Evolutionary conservation across 92 coral and sea anemone species (phyloP), one percentile per base, ranked within the genome.

Genomic region (Parazoanthus darwini): DNA sequence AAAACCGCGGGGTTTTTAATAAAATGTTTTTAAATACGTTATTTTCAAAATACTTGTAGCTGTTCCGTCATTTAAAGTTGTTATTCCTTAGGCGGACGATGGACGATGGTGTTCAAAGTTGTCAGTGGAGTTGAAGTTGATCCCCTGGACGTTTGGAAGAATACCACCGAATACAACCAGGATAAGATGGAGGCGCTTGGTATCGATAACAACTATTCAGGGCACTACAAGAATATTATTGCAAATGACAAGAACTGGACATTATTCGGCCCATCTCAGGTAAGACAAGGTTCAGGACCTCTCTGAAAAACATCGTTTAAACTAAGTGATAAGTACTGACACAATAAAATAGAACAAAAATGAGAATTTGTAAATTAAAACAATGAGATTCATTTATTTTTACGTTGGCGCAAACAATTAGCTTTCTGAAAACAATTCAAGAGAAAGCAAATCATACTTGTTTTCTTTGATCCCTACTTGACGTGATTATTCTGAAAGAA

Each of bases 151-250:
- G 76, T 68, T 63, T 83, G 87, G 87, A 63, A 33, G 33, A 75
- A 83, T 66, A 23, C 77, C 29, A 50, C 26, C 16, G 18, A 38
- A 37, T 13, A 9, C 38, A 67, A 67, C 35, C 77, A 65, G 58
- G 36, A 65, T 2, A 67, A 51, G 33, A 51, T 36, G 15, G 78
- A 68, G 7, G 87, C 87, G n/a, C 78, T 83, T 18, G 59, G 8
- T 35, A 83, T 23, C 50, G 35, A 39, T 25, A 44, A 65, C 76
- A 23, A 26, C 3, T 83, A 43, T 36, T 35, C 16, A 68, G 2
- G 39, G 5, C 78, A 83, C 35, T 68, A 83, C 58, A 83, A 83
- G 56, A 83, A 83, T 16, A 66, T 46, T 23, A 83, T 83, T 38
- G 77, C 38, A 29, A 73, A 3, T 37, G 14, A 25, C 13, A 51